Evolutionary conservation across 37 sponge, comb jelly and placozoan species (phyloP).

Genomic region (Beroe ovata): DNA sequence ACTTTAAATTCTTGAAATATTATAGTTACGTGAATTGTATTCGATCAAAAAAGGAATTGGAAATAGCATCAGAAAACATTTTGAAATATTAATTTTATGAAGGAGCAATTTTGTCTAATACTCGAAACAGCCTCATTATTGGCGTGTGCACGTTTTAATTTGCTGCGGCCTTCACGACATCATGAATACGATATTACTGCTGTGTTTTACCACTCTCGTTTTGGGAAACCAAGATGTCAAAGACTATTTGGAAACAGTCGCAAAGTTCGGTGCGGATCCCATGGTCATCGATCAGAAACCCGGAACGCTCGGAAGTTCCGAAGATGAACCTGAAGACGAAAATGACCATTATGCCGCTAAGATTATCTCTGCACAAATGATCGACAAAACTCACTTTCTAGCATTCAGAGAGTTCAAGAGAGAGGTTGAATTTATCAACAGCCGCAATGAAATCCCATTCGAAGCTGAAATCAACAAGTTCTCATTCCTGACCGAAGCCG

Average conservation of each 20-base stretch:
- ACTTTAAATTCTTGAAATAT: too few species aligned
- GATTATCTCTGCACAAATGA: neutral
- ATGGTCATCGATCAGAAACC: neutral
- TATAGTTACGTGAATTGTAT: too few species aligned
- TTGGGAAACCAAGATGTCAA: neutral
- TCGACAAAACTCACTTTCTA: neutral
- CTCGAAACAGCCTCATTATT: too few species aligned
- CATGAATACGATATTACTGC: neutral
- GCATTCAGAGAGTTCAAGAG: neutral
- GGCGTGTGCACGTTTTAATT: too few species aligned
- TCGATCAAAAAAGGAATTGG: too few species aligned
- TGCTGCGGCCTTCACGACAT: too few species aligned
- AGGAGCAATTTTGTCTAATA: too few species aligned
- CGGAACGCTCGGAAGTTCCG: neutral
- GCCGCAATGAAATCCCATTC: neutral
- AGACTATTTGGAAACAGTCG: neutral
- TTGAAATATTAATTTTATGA: too few species aligned
- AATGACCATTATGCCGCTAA: neutral
- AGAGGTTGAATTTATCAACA: neutral
- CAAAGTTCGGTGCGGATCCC: neutral
- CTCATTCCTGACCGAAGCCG: neutral
- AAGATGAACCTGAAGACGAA: too few species aligned
- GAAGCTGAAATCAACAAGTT: neutral
- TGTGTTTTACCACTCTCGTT: neutral
- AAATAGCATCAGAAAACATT: too few species aligned